These are phyloP conservation scores for Lophotriccus pileatus DNA, from an alignment of 2,797 vertebrate species.

Conservation along the genomic window DNA sequence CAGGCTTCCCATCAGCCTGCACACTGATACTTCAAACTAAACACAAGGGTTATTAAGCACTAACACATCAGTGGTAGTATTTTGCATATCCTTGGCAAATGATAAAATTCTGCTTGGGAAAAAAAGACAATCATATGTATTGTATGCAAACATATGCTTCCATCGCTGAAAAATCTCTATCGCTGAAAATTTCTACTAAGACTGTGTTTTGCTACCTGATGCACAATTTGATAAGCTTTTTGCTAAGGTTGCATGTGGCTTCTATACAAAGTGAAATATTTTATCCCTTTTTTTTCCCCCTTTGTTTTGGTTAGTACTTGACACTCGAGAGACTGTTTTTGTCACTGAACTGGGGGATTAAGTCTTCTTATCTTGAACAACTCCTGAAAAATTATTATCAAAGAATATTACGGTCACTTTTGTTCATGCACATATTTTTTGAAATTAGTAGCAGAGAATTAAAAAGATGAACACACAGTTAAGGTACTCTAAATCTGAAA, in stretches of 20 bases:
- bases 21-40: background rate
- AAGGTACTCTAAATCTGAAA: background rate
- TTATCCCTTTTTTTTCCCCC: background rate
- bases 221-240: background rate
- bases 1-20: background rate
- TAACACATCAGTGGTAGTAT: background rate
- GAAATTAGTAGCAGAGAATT: background rate
- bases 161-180: background rate
- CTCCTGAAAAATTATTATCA: background rate
- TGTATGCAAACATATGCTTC: background rate
- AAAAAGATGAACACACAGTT: background rate
- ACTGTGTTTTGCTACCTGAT: background rate
- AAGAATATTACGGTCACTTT: background rate
- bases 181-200: background rate
- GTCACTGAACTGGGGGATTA: background rate
- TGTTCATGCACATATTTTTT: background rate
- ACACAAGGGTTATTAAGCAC: background rate
- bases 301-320: background rate
- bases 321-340: background rate
- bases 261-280: background rate
- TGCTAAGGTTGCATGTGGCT: background rate
- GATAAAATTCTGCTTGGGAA: background rate
- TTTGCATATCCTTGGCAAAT: background rate
- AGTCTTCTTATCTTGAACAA: background rate
- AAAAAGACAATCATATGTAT: background rate